phyloP scores from a whole-genome alignment of 2,113 vertebrate genomes.

The Gorsachius goisagi region DNA sequence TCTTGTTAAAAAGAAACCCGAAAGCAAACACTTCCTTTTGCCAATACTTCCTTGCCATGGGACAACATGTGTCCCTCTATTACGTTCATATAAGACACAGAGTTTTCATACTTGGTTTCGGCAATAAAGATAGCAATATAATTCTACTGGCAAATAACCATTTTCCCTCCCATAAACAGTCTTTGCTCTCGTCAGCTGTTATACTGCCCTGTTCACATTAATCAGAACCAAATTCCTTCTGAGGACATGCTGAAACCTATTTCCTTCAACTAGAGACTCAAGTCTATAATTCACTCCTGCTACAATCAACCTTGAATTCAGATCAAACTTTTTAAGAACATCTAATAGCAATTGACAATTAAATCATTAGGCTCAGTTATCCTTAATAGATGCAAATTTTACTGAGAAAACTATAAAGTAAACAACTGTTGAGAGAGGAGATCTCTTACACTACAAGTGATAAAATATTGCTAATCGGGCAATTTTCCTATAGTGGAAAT shows the following conservation, averaged over 20 bases:
- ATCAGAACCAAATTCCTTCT: not conserved
- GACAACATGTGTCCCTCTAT: not conserved
- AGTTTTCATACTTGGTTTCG: not conserved
- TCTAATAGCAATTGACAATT: not conserved
- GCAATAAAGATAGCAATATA: not conserved
- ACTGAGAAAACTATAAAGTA: not conserved
- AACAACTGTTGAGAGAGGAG: not conserved
- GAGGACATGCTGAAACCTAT: not conserved
- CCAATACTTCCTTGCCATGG: not conserved
- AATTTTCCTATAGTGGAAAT: not conserved
- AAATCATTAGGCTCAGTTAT: not conserved
- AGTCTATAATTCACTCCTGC: not conserved
- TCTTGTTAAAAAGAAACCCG: not conserved
- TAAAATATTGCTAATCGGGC: not conserved
- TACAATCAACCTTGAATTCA: not conserved
- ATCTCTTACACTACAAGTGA: not conserved
- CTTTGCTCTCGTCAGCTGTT: not conserved
- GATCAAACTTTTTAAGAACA: not conserved
- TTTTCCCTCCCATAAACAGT: not conserved
- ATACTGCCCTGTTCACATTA: not conserved
- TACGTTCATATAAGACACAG: not conserved
- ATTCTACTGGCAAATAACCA: not conserved
- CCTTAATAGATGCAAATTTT: not conserved
- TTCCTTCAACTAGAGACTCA: not conserved
- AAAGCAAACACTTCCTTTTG: not conserved